These are phyloP conservation scores for Piprites chloris DNA, from an alignment of 2,113 vertebrate genomes.

Conservation along the genomic window DNA sequence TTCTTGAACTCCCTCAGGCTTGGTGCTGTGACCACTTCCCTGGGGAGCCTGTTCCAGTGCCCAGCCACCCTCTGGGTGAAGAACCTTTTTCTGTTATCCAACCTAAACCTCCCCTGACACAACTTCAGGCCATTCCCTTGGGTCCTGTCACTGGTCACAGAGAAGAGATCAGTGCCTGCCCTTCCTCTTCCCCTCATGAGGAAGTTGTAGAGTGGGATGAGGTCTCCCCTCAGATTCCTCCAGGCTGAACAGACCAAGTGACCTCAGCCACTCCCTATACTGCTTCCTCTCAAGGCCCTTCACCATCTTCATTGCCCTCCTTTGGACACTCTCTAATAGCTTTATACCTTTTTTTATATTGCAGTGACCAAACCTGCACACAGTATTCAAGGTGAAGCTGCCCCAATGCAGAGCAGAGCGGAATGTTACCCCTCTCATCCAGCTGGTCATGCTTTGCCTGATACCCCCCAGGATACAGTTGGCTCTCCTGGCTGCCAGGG, in stretches of 20 bases:
- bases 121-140: background rate
- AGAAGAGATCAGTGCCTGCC: background rate
- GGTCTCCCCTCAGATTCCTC: background rate
- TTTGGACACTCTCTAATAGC: background rate
- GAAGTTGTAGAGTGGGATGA: background rate
- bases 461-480: background rate
- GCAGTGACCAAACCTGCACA: background rate
- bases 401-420: background rate
- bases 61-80: background rate
- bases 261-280: background rate
- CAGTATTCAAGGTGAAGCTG: background rate
- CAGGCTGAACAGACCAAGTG: background rate
- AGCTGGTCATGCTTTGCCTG: background rate
- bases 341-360: background rate
- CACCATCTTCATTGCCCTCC: background rate
- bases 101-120: background rate
- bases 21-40: background rate
- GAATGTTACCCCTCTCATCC: background rate
- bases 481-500: background rate
- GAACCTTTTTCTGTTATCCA: background rate
- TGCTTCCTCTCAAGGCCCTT: background rate
- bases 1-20: background rate
- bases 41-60: background rate
- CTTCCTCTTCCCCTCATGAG: background rate
- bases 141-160: background rate